Evolutionary conservation across 2,888 invertebrate genomes (phyloP).

Genomic region (Teinopalpus imperialis): DNA sequence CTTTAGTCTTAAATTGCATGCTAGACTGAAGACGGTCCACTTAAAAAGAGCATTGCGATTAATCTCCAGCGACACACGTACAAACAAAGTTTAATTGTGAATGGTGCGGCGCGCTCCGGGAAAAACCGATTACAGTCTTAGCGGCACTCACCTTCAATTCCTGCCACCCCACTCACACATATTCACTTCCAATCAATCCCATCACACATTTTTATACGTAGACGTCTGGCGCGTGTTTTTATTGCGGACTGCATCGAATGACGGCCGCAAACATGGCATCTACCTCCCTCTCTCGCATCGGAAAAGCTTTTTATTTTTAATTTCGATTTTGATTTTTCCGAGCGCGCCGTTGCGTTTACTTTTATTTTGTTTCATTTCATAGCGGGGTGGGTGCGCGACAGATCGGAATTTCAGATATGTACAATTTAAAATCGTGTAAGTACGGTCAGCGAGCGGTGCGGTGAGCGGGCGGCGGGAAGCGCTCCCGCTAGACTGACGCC

Average conservation of each 20-base stretch:
- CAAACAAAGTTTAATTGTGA: slow-evolving; percentile 82
- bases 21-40: slow-evolving; percentile 68
- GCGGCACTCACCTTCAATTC: slow-evolving; percentile 78
- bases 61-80: slow-evolving; percentile 81
- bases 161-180: slow-evolving; percentile 61
- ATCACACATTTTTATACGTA: slow-evolving; percentile 77
- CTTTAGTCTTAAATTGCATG: slow-evolving; percentile 73
- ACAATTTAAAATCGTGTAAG: slow-evolving; percentile 83
- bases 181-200: slow-evolving; percentile 82
- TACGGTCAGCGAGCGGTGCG: slow-evolving; percentile 65
- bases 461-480: slow-evolving; percentile 46
- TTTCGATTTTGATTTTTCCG: slow-evolving; percentile 81
- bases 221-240: slow-evolving; percentile 71
- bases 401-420: slow-evolving; percentile 82
- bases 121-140: slow-evolving; percentile 82
- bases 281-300: slow-evolving; percentile 67
- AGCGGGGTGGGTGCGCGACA: slow-evolving; percentile 79
- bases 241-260: slow-evolving; percentile 78
- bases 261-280: slow-evolving; percentile 79
- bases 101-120: slow-evolving; percentile 57
- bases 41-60: slow-evolving; percentile 80
- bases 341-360: slow-evolving; percentile 70
- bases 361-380: slow-evolving; percentile 83
- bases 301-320: slow-evolving; percentile 78
- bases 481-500: slow-evolving; percentile 77